Base-by-base conservation (phyloP, 2,113 vertebrate species). In the Cygnus buccinator region DNA sequence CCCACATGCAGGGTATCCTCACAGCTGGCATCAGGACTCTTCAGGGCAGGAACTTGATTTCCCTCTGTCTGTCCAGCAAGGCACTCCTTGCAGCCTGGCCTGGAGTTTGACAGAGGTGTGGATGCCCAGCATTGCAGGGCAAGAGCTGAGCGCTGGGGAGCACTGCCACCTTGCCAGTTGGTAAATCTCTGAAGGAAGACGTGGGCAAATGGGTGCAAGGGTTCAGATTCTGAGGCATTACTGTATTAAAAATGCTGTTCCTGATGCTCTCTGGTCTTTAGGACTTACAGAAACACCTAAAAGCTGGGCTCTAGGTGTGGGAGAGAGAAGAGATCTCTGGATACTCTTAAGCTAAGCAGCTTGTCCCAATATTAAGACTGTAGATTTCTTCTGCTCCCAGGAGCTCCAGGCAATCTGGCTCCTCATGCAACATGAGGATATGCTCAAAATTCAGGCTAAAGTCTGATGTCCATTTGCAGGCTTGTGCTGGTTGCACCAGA, bases 381-480 rank as follows among this genome's bases (percentile, higher is more conserved):
- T 48, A 87, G 19, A 8, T 46, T 82, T 84, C 11, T 87, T 29
- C 62, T 57, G n/a, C 15, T 84, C 50, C 33, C 21, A 78, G 39
- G 31, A 87, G 1, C 7, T n/a, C 26, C 31, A 50, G 18, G 5
- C 29, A 75, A 4, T 22, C 75, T 66, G 48, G 22, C 29, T 87
- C 65, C 26, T 89, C 17, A 0, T 37, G 44, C 57, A 28, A 33
- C 23, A 22, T 48, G 46, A 35, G 29, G 15, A 11, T 1, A 0
- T n/a, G 29, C 66, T 61, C 41, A 76, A 90, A 88, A 57, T 50
- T 44, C 48, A 90, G 66, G 50, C 26, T 84, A 15, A 93, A 57
- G 33, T 7, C 52, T 82, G 17, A 12, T 26, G 8, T 55, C 35
- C 8, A 5, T 85, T 75, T 87, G 15, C 33, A 81, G 25, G 19